phyloP scores from a whole-genome alignment of 1,140 invertebrate species.

The Drosophila pallidifrons region DNA sequence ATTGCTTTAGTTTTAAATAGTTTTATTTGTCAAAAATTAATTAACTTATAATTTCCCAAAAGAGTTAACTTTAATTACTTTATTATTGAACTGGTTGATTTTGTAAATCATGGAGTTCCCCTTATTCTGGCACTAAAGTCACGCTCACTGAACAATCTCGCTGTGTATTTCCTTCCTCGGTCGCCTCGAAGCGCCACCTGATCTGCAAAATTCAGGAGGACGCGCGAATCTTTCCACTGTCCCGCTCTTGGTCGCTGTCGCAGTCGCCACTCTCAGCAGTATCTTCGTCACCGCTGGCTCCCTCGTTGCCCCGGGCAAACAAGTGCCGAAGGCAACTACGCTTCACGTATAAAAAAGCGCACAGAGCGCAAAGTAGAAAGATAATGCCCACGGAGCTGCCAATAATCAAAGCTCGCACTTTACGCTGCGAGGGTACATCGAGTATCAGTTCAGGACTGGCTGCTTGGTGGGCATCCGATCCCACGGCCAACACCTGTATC shows the following conservation, averaged over 20 bases:
- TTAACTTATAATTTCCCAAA: slow-evolving; percentile 10
- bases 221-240: slow-evolving; percentile 68
- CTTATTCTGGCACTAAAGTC: slow-evolving; percentile 24
- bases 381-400: slow-evolving; percentile 87
- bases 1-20: neutral
- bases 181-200: slow-evolving; percentile 59
- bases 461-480: slow-evolving; percentile 86
- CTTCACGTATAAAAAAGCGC: slow-evolving; percentile 87
- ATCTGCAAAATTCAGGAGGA: slow-evolving; percentile 75
- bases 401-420: slow-evolving; percentile 88
- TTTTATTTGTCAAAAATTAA: slow-evolving; percentile 2
- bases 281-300: slow-evolving; percentile 56
- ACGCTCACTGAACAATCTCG: slow-evolving; percentile 36
- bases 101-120: slow-evolving; percentile 4
- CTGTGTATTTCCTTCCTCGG: neutral
- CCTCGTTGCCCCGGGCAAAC: slow-evolving; percentile 58
- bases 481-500: slow-evolving; percentile 88
- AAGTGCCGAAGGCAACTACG: slow-evolving; percentile 78
- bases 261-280: slow-evolving; percentile 70
- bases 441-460: slow-evolving; percentile 87
- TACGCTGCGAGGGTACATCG: slow-evolving; percentile 88
- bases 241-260: slow-evolving; percentile 64
- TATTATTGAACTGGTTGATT: neutral
- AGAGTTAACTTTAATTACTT: slow-evolving; percentile 3
- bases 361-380: slow-evolving; percentile 86